Conservation (phyloP, 2,888 invertebrate species). For the Agrotis clavis region DNA sequence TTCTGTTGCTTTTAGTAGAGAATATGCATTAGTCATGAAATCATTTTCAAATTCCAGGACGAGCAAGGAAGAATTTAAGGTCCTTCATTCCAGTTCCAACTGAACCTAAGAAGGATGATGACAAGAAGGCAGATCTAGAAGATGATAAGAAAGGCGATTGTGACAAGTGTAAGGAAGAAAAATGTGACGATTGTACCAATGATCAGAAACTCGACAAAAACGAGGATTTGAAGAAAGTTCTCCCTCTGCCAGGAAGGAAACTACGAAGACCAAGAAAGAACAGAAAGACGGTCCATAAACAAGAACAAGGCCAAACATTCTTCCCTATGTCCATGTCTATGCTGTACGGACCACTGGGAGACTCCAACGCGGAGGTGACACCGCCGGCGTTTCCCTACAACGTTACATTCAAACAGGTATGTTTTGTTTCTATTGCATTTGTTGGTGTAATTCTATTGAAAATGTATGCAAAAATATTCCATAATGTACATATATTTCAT, state of each 20-base stretch:
- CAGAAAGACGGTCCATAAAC: constrained; percentile 82
- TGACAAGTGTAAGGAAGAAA: constrained; percentile 80
- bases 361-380: constrained; percentile 85
- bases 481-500: constrained; percentile 21
- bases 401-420: constrained; percentile 96
- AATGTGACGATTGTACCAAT: constrained; percentile 79
- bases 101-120: constrained; percentile 79
- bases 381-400: constrained; percentile 96
- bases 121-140: constrained; percentile 79
- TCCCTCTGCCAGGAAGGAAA: constrained; percentile 75
- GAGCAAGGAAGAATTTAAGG: constrained; percentile 85
- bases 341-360: constrained; percentile 95
- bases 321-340: constrained; percentile 98
- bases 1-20: background rate
- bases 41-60: constrained; percentile 74
- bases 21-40: background rate
- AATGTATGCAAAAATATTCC: constrained; percentile 25
- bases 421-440: constrained; percentile 24
- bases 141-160: constrained; percentile 82
- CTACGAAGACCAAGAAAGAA: constrained; percentile 84
- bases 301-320: constrained; percentile 85
- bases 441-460: constrained; percentile 14
- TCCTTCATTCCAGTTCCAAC: constrained; percentile 87
- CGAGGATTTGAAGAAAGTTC: constrained; percentile 80
- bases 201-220: constrained; percentile 79